Conservation (phyloP, 2,797 vertebrate genomes). For the Hippocampus kuda region DNA sequence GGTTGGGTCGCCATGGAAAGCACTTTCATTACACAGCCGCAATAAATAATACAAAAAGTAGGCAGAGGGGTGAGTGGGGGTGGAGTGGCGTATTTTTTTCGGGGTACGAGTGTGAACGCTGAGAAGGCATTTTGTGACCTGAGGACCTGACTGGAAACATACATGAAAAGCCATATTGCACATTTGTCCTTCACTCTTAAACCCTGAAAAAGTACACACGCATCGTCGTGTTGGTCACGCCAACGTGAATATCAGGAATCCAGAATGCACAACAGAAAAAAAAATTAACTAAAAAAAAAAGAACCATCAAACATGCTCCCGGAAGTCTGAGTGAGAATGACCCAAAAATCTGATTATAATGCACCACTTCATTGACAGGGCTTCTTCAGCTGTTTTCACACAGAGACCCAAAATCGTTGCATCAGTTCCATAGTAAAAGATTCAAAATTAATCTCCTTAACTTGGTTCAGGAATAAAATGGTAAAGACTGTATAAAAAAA, state of each 20-base stretch:
- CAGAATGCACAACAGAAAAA: neutral
- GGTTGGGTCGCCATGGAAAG: slow-evolving; percentile 55
- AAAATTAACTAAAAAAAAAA: neutral
- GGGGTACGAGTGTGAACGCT: slow-evolving; percentile 62
- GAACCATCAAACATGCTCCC: neutral
- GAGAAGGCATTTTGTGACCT: slow-evolving; percentile 70
- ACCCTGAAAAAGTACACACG: slow-evolving; percentile 27
- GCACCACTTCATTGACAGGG: neutral
- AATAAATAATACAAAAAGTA: slow-evolving; percentile 73
- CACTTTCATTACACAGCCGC: slow-evolving; percentile 54
- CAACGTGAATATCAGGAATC: neutral
- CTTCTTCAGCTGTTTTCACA: neutral
- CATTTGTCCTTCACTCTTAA: slow-evolving; percentile 23
- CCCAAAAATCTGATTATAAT: neutral
- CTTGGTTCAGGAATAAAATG: no score
- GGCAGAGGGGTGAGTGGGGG: neutral
- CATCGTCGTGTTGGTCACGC: neutral
- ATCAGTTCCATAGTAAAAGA: no score
- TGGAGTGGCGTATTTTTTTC: slow-evolving; percentile 38
- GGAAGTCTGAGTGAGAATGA: neutral
- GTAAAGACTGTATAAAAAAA: no score
- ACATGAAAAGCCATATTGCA: slow-evolving; percentile 27
- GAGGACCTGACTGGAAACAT: slow-evolving; percentile 60
- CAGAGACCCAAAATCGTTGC: neutral
- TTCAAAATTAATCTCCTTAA: no score